These are phyloP conservation scores for Uloborus plumipes DNA, from an alignment of 2,888 invertebrate species.

Conservation along the genomic window DNA sequence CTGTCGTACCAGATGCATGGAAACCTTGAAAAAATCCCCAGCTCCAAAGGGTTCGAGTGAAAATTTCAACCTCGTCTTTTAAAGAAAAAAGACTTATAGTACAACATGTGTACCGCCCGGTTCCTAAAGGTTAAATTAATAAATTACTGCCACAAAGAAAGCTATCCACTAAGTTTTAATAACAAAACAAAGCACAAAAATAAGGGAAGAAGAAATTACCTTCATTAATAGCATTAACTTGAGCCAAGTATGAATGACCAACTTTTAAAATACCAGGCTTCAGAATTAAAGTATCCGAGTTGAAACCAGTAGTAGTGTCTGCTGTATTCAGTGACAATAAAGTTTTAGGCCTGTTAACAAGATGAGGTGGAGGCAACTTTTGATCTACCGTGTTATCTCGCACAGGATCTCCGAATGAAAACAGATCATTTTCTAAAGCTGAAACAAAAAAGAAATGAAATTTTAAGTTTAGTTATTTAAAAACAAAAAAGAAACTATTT, in stretches of 20 bases:
- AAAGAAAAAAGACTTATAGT: too few species aligned
- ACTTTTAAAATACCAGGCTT: constrained; percentile 69
- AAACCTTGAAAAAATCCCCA: too few species aligned
- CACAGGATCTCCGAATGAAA: constrained; percentile 35
- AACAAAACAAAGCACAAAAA: not conserved
- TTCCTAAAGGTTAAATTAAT: too few species aligned
- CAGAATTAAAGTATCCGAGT: constrained; percentile 69
- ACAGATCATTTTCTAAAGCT: constrained; percentile 26
- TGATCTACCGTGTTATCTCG: constrained; percentile 17
- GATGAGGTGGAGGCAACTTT: constrained; percentile 35
- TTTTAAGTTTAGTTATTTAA: not conserved
- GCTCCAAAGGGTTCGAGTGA: too few species aligned
- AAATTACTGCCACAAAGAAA: too few species aligned
- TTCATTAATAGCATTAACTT: constrained; percentile 67
- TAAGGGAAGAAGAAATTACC: constrained; percentile 65
- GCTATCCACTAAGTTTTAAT: not conserved
- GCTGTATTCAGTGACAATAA: constrained; percentile 35
- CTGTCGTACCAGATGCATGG: too few species aligned
- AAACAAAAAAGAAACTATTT: too few species aligned
- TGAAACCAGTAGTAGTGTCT: constrained; percentile 68
- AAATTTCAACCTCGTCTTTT: too few species aligned
- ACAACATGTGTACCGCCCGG: too few species aligned
- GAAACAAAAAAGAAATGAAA: not conserved
- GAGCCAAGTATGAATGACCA: constrained; percentile 69
- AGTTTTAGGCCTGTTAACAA: constrained; percentile 55